Evolutionary conservation across 2,888 invertebrate species (phyloP).

Genomic region (Torymus auratus): DNA sequence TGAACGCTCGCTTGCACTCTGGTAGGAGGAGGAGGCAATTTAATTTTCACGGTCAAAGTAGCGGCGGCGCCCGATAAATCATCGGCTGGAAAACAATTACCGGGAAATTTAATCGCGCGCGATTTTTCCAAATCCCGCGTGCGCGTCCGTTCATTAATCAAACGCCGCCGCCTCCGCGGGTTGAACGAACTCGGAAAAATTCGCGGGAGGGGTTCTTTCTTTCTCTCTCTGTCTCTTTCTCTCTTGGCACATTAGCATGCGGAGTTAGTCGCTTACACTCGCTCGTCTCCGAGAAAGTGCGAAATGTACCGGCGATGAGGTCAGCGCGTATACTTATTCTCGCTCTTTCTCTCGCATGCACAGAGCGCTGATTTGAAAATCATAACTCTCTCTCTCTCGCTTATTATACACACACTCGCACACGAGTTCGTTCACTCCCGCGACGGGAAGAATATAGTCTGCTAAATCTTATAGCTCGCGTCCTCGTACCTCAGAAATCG

Average conservation of each 20-base stretch:
- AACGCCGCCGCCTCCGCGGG: background rate
- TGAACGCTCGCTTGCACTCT: constrained; percentile 13
- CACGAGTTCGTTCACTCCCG: no score
- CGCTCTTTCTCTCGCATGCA: background rate
- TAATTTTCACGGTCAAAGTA: constrained; percentile 61
- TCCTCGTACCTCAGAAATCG: no score
- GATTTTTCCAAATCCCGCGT: constrained; percentile 32
- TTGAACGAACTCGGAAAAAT: no score
- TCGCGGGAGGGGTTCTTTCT: no score
- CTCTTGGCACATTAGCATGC: no score
- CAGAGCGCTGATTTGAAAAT: background rate
- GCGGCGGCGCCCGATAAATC: constrained; percentile 36
- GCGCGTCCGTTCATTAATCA: constrained; percentile 51
- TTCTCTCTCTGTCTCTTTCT: no score
- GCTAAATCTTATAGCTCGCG: no score
- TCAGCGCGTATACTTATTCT: background rate
- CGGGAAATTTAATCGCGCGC: constrained; percentile 32
- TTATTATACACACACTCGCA: constrained; percentile 9
- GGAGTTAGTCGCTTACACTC: no score
- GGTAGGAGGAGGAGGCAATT: constrained; percentile 54
- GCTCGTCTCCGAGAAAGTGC: constrained; percentile 20
- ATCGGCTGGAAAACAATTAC: constrained; percentile 32
- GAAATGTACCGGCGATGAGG: constrained; percentile 43
- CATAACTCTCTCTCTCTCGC: constrained; percentile 3
- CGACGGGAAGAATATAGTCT: no score